A percentile compares a stretch with the other conserved stretches of the same genome.
These are phyloP conservation scores for Spilogale gracilis DNA, from an alignment of 2,113 vertebrate species.

Conservation along the genomic window DNA sequence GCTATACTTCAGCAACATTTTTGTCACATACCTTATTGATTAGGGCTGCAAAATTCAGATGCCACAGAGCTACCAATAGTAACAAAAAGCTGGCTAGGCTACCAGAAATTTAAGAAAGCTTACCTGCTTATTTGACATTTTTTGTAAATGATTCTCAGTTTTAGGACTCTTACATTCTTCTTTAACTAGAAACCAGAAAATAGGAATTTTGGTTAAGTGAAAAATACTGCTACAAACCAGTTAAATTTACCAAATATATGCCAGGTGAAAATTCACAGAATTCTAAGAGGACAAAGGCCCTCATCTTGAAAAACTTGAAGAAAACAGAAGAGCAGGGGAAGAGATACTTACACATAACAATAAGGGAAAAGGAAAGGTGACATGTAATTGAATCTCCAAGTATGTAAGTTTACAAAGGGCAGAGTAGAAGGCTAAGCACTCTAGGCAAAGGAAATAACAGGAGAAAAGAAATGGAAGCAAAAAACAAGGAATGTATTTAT, in stretches of 20 bases:
- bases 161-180: constrained; percentile 88
- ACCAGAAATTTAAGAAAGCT: constrained; percentile 65
- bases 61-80: background rate
- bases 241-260: constrained; percentile 51
- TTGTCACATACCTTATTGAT: background rate
- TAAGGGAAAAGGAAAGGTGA: background rate
- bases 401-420: background rate
- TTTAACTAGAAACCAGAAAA: constrained; percentile 86
- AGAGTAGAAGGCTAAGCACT: background rate
- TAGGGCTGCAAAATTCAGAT: constrained; percentile 4
- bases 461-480: background rate
- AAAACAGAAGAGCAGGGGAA: too few relatives aligned
- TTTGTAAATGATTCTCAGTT: constrained; percentile 85
- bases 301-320: constrained; percentile 14
- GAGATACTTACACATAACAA: background rate
- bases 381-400: background rate
- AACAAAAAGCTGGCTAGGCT: background rate
- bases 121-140: constrained; percentile 87
- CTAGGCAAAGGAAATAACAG: background rate
- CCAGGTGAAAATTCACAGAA: constrained; percentile 11
- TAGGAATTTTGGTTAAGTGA: constrained; percentile 36
- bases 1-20: background rate
- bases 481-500: constrained; percentile 15
- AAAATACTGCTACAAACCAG: background rate
- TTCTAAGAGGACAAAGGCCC: background rate